Evolutionary conservation across 2,113 vertebrate species (phyloP).

Genomic region (Dasyprocta punctata): DNA sequence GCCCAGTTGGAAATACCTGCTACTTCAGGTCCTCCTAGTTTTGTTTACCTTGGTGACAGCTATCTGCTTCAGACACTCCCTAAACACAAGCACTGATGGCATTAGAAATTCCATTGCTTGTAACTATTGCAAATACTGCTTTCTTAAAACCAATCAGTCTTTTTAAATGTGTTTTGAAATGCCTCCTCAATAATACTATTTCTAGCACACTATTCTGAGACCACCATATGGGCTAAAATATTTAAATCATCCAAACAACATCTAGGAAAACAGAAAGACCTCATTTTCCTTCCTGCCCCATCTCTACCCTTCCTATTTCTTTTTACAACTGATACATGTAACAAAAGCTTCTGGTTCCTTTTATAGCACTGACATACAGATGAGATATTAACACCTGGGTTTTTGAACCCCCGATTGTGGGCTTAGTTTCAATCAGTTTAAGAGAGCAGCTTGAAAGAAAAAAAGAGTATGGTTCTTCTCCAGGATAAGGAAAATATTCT

Average conservation of each 20-base stretch:
- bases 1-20: not conserved
- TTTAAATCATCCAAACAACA: conserved; percentile 25
- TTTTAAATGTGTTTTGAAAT: not conserved
- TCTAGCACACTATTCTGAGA: conserved; percentile 39
- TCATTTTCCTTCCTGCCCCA: not conserved
- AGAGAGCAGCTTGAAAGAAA: not conserved
- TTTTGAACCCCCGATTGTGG: conserved; percentile 6
- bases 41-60: not conserved
- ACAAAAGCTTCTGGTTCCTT: conserved; percentile 15
- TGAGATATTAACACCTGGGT: not conserved
- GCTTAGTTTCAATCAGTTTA: not conserved
- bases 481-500: not conserved
- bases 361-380: not conserved
- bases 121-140: not conserved
- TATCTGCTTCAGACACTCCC: not conserved
- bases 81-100: not conserved
- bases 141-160: conserved; percentile 36
- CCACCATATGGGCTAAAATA: conserved; percentile 39
- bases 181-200: conserved; percentile 40
- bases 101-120: not conserved
- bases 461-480: conserved; percentile 27
- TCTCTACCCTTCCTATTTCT: not conserved
- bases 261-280: conserved; percentile 20
- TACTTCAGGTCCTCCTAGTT: too few relatives aligned
- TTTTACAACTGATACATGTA: not conserved